Base-by-base conservation (phyloP, 2,113 vertebrate genomes). In the Probosciger aterrimus region DNA sequence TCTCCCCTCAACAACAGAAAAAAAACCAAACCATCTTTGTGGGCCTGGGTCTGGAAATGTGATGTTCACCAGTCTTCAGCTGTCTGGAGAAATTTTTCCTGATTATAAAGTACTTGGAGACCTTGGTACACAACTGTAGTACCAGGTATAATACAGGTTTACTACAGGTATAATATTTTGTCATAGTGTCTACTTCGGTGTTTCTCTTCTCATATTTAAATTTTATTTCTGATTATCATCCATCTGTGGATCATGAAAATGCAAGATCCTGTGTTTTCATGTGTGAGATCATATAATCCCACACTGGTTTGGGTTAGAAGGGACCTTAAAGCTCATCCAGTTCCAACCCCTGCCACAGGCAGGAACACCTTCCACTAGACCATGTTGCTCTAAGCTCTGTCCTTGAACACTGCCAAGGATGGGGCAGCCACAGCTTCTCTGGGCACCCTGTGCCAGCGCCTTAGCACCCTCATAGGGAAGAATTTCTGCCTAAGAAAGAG, bases 1-100 rank as follows among this genome's bases (percentile, higher is more conserved):
- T 9, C 12, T 68, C 2, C 18, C 5, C 33, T 4, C 12, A 44
- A 20, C 2, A 68, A 37, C 1, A 57, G 39, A 4, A 60, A 55
- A 67, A 63, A 20, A 4, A 2, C 4, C 10, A 2, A n/a, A 63
- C 0, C 14, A 64, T 8, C 16, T 71, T 84, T 62, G 3, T 24
- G 57, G n/a, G 73, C 7, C 8, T 53, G 16, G 2, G 5, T 52
- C 14, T 65, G 23, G 18, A 37, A 57, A 28, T 14, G 4, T 31
- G 46, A 18, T 0, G 2, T 79, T 79, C 24, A 25, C 6, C 3
- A 31, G 10, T 30, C n/a, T 77, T 24, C 31, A 47, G 9, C 10
- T 35, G 3, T 55, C 31, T 76, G 13, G 31, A 78, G 43, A 60
- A 30, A 10, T 12, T 4, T 44, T 82, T 76, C 37, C 16, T 80